Conservation (phyloP, 2,113 vertebrate species). For the Brachyhypopomus gauderio region DNA sequence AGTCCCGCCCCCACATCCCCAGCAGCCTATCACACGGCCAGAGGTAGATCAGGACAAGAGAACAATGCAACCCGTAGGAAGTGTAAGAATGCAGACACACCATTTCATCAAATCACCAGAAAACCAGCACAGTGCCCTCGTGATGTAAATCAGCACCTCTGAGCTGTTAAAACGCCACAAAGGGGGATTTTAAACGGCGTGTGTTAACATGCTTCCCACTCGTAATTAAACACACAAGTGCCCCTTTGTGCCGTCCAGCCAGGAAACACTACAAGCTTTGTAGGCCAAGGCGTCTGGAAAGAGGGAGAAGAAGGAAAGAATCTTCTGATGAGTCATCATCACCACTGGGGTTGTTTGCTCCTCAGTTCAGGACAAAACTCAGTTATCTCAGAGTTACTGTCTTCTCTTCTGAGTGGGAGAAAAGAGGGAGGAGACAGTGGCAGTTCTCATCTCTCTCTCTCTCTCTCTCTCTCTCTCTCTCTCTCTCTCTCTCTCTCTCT, state of each 20-base stretch:
- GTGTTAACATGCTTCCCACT: conserved; percentile 78
- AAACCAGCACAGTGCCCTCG: conserved; percentile 71
- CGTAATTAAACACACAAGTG: conserved; percentile 77
- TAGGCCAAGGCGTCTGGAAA: conserved; percentile 71
- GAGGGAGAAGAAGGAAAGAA: conserved; percentile 75
- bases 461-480: conserved; percentile 14
- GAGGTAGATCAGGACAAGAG: conserved; percentile 73
- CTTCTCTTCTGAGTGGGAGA: conserved; percentile 43
- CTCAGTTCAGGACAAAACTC: conserved; percentile 63
- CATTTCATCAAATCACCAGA: conserved; percentile 71
- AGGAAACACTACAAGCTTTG: conserved; percentile 79
- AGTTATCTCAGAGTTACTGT: conserved; percentile 52
- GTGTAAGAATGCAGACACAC: conserved; percentile 73
- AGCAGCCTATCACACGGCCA: conserved; percentile 39
- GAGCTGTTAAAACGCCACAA: conserved; percentile 74
- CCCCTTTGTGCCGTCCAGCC: conserved; percentile 73
- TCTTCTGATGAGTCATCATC: conserved; percentile 77
- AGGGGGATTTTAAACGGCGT: conserved; percentile 74
- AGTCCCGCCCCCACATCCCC: conserved; percentile 43
- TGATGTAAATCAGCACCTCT: conserved; percentile 79
- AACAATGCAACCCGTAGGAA: conserved; percentile 75
- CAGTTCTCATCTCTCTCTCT: conserved; percentile 25
- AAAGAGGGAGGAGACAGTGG: conserved; percentile 5
- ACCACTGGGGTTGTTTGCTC: conserved; percentile 53
- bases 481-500: neutral